A percentile compares a stretch with the other conserved stretches of the same genome.
Conservation (phyloP, 1,140 invertebrate species). For the Drosophila biarmipes region DNA sequence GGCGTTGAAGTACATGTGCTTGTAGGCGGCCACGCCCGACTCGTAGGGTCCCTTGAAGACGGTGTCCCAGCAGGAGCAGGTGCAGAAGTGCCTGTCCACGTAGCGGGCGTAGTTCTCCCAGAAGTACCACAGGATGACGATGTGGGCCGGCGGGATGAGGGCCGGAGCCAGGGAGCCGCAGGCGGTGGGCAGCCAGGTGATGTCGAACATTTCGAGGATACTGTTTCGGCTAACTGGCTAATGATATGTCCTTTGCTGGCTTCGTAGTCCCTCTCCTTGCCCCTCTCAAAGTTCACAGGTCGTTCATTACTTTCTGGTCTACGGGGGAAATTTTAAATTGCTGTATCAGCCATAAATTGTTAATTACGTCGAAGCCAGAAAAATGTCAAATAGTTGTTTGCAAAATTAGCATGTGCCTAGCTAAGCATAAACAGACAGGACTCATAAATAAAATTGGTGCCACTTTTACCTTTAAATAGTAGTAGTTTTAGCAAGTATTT, state of each 20-base stretch:
- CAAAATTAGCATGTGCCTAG: background rate
- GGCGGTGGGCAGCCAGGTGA: constrained; percentile 79
- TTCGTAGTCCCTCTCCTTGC: background rate
- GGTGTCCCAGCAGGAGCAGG: constrained; percentile 93
- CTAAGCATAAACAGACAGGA: background rate
- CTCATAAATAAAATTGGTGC: too few relatives aligned
- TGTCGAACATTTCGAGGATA: constrained; percentile 68
- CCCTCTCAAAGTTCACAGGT: constrained; percentile 1
- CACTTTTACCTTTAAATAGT: too few relatives aligned
- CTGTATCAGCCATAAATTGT: background rate
- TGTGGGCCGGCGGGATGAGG: constrained; percentile 87
- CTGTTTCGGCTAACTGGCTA: constrained; percentile 4
- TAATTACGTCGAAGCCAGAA: background rate
- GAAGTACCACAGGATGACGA: constrained; percentile 88
- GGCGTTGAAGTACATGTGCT: constrained; percentile 94
- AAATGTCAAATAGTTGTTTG: background rate
- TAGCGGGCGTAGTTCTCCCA: constrained; percentile 89
- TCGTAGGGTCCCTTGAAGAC: constrained; percentile 93
- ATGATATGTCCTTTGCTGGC: constrained; percentile 28
- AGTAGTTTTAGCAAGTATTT: too few relatives aligned
- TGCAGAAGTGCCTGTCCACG: constrained; percentile 89
- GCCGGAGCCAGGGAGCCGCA: constrained; percentile 82
- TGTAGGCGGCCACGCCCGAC: constrained; percentile 90
- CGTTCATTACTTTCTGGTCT: constrained; percentile 25
- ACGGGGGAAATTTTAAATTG: background rate